These are phyloP conservation scores for Psilanteris sp. DNA, from an alignment of 1,140 invertebrate genomes.

Conservation along the genomic window DNA sequence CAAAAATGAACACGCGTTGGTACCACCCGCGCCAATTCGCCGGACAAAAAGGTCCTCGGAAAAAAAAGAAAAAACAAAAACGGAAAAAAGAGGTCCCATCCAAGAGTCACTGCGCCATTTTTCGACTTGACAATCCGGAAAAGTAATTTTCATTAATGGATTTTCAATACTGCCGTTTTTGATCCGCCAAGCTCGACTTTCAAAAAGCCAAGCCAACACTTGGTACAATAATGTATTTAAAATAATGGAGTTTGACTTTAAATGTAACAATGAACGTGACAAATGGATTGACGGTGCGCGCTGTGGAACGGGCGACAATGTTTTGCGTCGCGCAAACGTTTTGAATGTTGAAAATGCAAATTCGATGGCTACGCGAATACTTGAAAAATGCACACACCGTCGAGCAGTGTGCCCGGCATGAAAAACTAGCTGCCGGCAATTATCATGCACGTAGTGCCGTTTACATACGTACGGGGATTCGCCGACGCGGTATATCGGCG, in stretches of 20 bases:
- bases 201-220: slow-evolving; percentile 6
- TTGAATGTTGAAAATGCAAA: slow-evolving; percentile 50
- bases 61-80: slow-evolving; percentile 16
- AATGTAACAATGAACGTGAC: slow-evolving; percentile 56
- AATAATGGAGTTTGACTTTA: slow-evolving; percentile 52
- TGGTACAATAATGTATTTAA: slow-evolving; percentile 46
- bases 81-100: slow-evolving; percentile 31
- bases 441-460: slow-evolving; percentile 55
- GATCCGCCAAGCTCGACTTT: slow-evolving; percentile 23
- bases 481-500: slow-evolving; percentile 55
- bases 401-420: slow-evolving; percentile 45
- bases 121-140: slow-evolving; percentile 47
- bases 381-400: slow-evolving; percentile 40
- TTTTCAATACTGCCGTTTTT: slow-evolving; percentile 42
- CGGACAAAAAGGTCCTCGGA: slow-evolving; percentile 11
- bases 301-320: slow-evolving; percentile 14
- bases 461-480: slow-evolving; percentile 45
- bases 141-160: slow-evolving; percentile 49
- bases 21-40: slow-evolving; percentile 26
- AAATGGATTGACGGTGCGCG: slow-evolving; percentile 33
- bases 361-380: slow-evolving; percentile 30
- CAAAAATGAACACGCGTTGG: slow-evolving; percentile 32
- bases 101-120: slow-evolving; percentile 21
- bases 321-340: slow-evolving; percentile 40
- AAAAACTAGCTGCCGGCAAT: slow-evolving; percentile 58